Conservation (phyloP, 2,797 vertebrate genomes). For the Amniataba percoides region DNA sequence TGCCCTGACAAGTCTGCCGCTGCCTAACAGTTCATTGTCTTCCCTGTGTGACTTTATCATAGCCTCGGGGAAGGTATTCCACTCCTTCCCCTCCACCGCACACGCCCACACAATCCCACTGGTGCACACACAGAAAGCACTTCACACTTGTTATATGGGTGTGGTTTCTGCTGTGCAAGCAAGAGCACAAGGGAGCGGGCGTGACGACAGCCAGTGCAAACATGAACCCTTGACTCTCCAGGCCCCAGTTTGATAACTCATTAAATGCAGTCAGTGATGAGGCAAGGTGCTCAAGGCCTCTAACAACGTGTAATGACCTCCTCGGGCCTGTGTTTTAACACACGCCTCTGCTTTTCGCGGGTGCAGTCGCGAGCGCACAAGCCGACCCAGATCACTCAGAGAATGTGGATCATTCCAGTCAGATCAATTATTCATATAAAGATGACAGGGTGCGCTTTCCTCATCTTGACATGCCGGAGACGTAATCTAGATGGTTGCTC, state of each 20-base stretch:
- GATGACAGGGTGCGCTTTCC: conserved; percentile 55
- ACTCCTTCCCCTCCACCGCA: conserved; percentile 43
- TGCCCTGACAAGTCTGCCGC: conserved; percentile 73
- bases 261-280: conserved; percentile 53
- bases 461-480: conserved; percentile 53
- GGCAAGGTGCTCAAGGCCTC: conserved; percentile 18
- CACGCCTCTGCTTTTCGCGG: conserved; percentile 43
- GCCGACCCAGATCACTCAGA: conserved; percentile 75
- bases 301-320: conserved; percentile 33
- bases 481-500: conserved; percentile 49
- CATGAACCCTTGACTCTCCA: conserved; percentile 60
- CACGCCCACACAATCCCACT: conserved; percentile 51
- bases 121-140: conserved; percentile 46
- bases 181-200: conserved; percentile 53
- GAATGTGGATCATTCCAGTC: conserved; percentile 72
- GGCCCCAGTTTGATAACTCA: conserved; percentile 53
- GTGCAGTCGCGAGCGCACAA: conserved; percentile 17
- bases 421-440: conserved; percentile 79
- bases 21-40: conserved; percentile 56
- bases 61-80: conserved; percentile 78
- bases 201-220: conserved; percentile 66
- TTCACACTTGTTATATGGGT: conserved; percentile 71
- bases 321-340: conserved; percentile 47
- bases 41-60: conserved; percentile 70
- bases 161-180: conserved; percentile 76